Evolutionary conservation across 2,113 vertebrate genomes (phyloP), one percentile per base, ranked within the genome.

Genomic region (Calypte anna): DNA sequence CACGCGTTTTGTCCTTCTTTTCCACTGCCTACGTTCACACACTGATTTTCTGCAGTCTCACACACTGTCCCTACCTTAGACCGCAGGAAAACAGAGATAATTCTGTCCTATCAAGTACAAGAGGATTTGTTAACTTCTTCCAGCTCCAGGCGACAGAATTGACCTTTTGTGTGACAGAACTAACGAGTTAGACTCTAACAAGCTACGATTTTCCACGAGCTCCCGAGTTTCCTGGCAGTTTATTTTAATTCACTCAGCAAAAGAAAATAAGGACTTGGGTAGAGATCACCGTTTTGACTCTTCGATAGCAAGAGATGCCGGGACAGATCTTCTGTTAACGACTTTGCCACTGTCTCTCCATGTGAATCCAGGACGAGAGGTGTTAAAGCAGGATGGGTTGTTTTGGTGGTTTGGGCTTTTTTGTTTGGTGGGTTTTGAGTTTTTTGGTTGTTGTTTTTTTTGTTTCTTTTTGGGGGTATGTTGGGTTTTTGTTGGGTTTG

Each of bases 141-240:
- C 28, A 43, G 6, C 20, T 51, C 14, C 22, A 70, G 27, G 5
- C 0, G 9, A 66, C 22, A 70, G 27, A 78, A 50, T 1, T 1
- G 13, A 40, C 36, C 18, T 28, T 72, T 75, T 72, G 50, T 8
- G 6, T 19, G 79, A 36, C 2, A 61, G 27, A 8, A 55, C 16
- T 0, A 6, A 12, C 0, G 0, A 88, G 10, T n/a, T 82, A 86
- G 16, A 31, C 19, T n/a, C 24, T 27, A 23, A 11, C 40, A 73
- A 14, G n/a, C 30, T 18, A 44, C 2, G 2, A 4, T 20, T 72
- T 69, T 76, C 57, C 8, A 12, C 48, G 46, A 23, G 12, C 57
- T 7, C 23, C 53, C 0, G 23, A 50, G 5, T 61, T 62, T 46
- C 17, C 24, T 7, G 9, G 46, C 20, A 17, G 6, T 21, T 86